Percentiles rank a stretch among this genome's conserved stretches.
Evolutionary conservation across 2,888 invertebrate genomes (phyloP).

Genomic region (Netelia melanura): DNA sequence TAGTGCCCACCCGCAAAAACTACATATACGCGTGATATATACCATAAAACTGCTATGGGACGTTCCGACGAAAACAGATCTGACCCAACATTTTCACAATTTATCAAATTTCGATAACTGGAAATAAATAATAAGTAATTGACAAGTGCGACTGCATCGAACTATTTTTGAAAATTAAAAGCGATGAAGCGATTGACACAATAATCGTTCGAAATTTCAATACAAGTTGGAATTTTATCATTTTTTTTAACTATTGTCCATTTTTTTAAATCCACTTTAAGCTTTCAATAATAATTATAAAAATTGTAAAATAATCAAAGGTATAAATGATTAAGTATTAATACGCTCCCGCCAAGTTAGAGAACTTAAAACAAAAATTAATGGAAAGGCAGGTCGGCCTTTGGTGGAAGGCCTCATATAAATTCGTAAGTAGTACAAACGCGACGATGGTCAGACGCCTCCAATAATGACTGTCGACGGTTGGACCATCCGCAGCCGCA

Average conservation of each 20-base stretch:
- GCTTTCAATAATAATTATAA: background rate
- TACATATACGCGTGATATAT: conserved; percentile 24
- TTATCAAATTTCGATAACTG: background rate
- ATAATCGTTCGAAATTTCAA: background rate
- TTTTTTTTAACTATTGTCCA: background rate
- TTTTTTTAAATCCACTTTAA: background rate
- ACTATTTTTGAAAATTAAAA: too few relatives aligned
- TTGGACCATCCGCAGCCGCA: conserved; percentile 56
- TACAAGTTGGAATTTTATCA: background rate
- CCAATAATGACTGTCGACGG: conserved; percentile 49
- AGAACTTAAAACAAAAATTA: conserved; percentile 5
- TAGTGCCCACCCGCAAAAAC: conserved; percentile 42
- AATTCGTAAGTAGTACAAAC: conserved; percentile 54
- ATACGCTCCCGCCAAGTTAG: background rate
- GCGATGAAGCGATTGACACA: too few relatives aligned
- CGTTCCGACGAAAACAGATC: conserved; percentile 3
- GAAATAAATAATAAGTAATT: too few relatives aligned
- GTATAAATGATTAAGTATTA: background rate
- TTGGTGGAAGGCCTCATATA: conserved; percentile 3
- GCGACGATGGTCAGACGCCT: conserved; percentile 59
- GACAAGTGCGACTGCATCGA: too few relatives aligned
- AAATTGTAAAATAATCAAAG: background rate
- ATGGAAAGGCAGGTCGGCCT: background rate
- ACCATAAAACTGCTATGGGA: conserved; percentile 14
- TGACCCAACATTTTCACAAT: background rate